A percentile compares a stretch with the other conserved stretches of the same genome.
These are phyloP conservation scores for Caracal caracal DNA, from an alignment of 2,113 vertebrate species.

Conservation along the genomic window DNA sequence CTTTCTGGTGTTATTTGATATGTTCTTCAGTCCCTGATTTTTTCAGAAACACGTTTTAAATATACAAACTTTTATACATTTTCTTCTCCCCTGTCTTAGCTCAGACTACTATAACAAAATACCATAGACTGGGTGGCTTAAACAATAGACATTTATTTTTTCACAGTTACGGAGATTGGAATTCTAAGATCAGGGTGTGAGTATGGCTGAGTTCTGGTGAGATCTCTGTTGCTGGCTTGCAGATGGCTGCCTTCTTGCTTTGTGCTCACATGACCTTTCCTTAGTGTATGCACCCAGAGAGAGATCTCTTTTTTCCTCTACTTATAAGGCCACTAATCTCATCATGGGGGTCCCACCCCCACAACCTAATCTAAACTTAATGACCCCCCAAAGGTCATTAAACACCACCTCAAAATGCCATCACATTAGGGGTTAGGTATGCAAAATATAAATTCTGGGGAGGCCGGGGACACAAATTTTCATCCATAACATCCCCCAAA, in stretches of 20 bases:
- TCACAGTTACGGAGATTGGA: background rate
- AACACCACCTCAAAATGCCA: background rate
- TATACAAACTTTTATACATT: background rate
- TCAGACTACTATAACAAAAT: background rate
- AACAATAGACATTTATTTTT: background rate
- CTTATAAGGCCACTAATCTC: background rate
- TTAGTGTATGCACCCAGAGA: background rate
- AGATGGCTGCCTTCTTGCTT: background rate
- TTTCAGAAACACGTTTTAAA: slow-evolving; percentile 5
- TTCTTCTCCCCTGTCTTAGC: background rate
- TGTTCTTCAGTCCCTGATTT: background rate
- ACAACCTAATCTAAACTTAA: background rate
- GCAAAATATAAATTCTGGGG: background rate
- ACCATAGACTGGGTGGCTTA: background rate
- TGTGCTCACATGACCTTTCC: background rate
- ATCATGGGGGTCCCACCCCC: background rate
- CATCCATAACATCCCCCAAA: background rate
- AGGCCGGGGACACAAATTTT: background rate
- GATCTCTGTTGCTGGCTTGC: background rate
- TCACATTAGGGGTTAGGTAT: background rate
- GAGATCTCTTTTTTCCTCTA: background rate
- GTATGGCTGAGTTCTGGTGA: background rate
- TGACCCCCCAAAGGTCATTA: no score
- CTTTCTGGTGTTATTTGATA: background rate
- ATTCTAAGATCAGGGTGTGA: background rate